Evolutionary conservation across 2,113 vertebrate genomes (phyloP).

Genomic region (Zosterops hypoxanthus): DNA sequence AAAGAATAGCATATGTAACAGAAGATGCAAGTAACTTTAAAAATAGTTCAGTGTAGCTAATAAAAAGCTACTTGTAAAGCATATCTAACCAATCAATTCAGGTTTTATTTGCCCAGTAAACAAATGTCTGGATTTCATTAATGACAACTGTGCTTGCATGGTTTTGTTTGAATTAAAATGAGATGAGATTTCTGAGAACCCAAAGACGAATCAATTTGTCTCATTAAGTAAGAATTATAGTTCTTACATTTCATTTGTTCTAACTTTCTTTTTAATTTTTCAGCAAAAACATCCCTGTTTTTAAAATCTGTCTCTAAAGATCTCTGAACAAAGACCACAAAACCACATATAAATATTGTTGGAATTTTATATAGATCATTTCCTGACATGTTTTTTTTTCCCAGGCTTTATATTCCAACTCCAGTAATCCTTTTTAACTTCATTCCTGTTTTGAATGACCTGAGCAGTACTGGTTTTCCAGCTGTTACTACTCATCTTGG

Average conservation of each 20-base stretch:
- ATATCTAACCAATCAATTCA: background rate
- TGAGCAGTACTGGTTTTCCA: background rate
- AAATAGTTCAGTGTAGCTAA: background rate
- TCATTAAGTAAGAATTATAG: background rate
- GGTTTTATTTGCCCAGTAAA: background rate
- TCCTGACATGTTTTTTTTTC: background rate
- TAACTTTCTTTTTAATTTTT: background rate
- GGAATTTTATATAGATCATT: background rate
- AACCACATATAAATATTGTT: background rate
- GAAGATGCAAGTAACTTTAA: background rate
- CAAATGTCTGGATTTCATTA: background rate
- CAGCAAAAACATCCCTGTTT: background rate
- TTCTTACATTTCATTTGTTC: background rate
- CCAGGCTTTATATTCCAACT: background rate
- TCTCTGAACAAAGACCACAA: background rate
- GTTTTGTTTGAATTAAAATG: background rate
- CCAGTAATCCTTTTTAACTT: background rate
- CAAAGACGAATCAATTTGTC: background rate
- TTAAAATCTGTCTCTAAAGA: background rate
- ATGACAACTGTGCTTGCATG: background rate
- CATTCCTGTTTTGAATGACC: background rate
- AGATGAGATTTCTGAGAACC: background rate
- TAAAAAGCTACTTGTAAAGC: background rate
- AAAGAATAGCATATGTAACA: background rate
- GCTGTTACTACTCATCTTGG: slow-evolving; percentile 20